Base-by-base conservation (phyloP, 2,888 invertebrate genomes). In the Cephonodes hylas region DNA sequence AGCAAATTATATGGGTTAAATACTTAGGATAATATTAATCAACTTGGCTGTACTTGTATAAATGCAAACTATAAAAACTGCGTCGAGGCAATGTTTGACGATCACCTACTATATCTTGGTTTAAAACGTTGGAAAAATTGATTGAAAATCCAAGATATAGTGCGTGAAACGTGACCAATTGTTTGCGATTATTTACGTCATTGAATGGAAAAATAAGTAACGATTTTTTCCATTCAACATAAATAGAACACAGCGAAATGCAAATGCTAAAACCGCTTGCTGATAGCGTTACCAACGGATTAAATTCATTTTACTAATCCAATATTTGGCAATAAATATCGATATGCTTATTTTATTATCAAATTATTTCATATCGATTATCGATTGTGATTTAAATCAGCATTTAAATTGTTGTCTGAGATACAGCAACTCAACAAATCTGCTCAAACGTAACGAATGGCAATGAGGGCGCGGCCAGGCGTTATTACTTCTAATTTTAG, bases 41-140 rank as follows among this genome's bases (percentile, higher is more conserved):
- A 88, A 91, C 82, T 88, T 90, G 91, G 89, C 87, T 90, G 90
- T 91, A 91, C 89, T 91, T 72, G 65, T 71, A 71, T 67, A 18
- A 53, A 31, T 18, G 44, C 44, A 63, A 66, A 60, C 61, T 58
- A 64, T 58, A 59, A 73, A 59, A 60, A 71, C 64, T 68, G 38
- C 22, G 13, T 38, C 57, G 22, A 22, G 34, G 13, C 27, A 57
- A 15, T 45, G 45, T 31, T 7, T 18, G 10, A 18, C 22, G n/a
- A 38, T 10, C 34, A 61, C 67, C 34, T 68, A 72, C 71, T 68
- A 62, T 66, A 73, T 68, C 75, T 76, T 73, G 76, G 72, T 74
- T 64, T 64, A 15, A 7, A 45, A 20, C 18, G n/a, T 10, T 3
- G n/a, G 27, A 25, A 65, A 45, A 65, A 64, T 34, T 67, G 27